phyloP scores from a whole-genome alignment of 1,140 invertebrate species.

The Bradysia coprophila region DNA sequence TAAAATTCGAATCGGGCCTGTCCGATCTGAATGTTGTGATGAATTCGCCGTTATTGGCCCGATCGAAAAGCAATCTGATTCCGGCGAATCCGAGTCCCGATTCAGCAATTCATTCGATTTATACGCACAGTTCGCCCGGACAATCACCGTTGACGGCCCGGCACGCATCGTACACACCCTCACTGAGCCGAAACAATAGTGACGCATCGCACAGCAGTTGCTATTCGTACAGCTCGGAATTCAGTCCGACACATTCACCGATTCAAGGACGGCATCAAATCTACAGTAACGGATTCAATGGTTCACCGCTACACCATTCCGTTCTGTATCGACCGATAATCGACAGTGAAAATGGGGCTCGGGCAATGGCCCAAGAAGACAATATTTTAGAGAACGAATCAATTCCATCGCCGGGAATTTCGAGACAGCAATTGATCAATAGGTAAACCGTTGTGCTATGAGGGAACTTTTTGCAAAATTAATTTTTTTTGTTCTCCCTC shows the following conservation, averaged over 20 bases:
- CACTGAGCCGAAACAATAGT: conserved; percentile 71
- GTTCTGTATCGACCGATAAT: conserved; percentile 26
- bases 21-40: conserved; percentile 14
- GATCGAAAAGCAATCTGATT: conserved; percentile 16
- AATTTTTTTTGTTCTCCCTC: conserved; percentile 5
- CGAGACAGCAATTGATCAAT: conserved; percentile 63
- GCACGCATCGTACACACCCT: conserved; percentile 58
- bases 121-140: conserved; percentile 56
- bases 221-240: conserved; percentile 55
- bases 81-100: conserved; percentile 59
- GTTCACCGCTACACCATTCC: conserved; percentile 28
- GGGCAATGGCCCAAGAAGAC: neutral
- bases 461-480: conserved; percentile 3
- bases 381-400: conserved; percentile 7
- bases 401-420: conserved; percentile 48
- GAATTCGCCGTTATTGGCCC: conserved; percentile 1
- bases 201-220: conserved; percentile 72
- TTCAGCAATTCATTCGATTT: conserved; percentile 73
- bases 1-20: conserved; percentile 18
- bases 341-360: conserved; percentile 8
- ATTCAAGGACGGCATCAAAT: conserved; percentile 39
- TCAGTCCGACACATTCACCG: conserved; percentile 71
- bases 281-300: conserved; percentile 19
- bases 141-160: conserved; percentile 70
- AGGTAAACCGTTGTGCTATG: conserved; percentile 23